Percentiles rank a stretch among this genome's conserved stretches.
phyloP scores from a whole-genome alignment of 2,888 invertebrate genomes.

The Synanthedon vespiformis region DNA sequence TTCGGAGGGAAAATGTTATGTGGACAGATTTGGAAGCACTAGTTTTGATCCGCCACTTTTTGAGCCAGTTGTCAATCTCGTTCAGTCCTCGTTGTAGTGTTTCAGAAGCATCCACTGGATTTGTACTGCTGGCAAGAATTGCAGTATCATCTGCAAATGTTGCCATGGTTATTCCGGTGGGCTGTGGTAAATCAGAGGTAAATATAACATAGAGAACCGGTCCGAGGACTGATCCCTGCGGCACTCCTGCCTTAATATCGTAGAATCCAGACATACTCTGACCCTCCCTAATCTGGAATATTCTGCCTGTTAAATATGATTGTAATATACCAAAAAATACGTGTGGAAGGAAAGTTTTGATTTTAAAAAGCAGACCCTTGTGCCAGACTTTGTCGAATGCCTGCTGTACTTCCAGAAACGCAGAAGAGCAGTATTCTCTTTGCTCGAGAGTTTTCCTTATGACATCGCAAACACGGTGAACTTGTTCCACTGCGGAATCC shows the following conservation, averaged over 20 bases:
- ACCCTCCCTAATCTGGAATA: background rate
- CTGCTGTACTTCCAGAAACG: too few relatives aligned
- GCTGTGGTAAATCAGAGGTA: conserved; percentile 1
- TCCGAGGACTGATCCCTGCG: conserved; percentile 1
- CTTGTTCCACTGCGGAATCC: too few relatives aligned
- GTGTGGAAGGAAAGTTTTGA: background rate
- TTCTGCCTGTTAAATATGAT: background rate
- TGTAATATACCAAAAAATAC: background rate
- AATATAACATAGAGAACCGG: conserved; percentile 1
- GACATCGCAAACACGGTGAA: too few relatives aligned
- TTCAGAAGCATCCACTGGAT: background rate
- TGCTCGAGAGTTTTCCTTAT: too few relatives aligned
- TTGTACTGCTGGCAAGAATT: background rate
- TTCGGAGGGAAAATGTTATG: background rate
- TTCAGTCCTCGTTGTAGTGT: background rate
- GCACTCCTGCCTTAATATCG: background rate
- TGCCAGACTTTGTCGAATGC: too few relatives aligned
- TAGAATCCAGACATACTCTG: background rate
- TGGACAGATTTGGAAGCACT: background rate
- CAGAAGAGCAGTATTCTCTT: too few relatives aligned
- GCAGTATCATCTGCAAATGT: conserved; percentile 4
- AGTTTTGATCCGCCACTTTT: background rate
- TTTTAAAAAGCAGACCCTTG: too few relatives aligned
- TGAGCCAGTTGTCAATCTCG: background rate
- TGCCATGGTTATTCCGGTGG: background rate